Evolutionary conservation across 2,113 vertebrate species (phyloP).

Genomic region (Pantherophis guttatus): DNA sequence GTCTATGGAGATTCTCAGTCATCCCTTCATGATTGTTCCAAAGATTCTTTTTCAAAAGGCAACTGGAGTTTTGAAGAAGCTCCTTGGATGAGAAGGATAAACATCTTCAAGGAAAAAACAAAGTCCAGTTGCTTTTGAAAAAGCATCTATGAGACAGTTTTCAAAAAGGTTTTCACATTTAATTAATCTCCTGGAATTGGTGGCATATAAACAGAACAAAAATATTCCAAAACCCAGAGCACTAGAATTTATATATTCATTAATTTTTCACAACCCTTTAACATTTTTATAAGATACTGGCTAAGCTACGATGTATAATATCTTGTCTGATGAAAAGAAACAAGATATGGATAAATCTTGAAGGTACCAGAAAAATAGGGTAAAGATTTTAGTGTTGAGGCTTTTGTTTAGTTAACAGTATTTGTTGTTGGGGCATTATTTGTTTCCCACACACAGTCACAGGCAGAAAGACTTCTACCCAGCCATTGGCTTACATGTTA

Average conservation of each 20-base stretch:
- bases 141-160: background rate
- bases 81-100: background rate
- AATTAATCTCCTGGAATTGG: background rate
- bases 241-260: background rate
- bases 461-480: background rate
- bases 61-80: background rate
- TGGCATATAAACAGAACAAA: background rate
- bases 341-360: fast-evolving
- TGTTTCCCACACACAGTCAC: background rate
- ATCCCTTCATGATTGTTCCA: too few species aligned
- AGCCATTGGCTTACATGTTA: background rate
- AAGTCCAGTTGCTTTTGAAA: background rate
- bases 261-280: background rate
- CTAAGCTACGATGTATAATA: background rate
- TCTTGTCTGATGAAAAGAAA: background rate
- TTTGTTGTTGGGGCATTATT: background rate
- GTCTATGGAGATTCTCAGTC: too few species aligned
- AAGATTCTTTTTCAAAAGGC: background rate
- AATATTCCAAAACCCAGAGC: background rate
- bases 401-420: background rate
- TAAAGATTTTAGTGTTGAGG: background rate
- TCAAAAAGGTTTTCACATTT: background rate
- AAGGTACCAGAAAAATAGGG: background rate
- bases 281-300: background rate
- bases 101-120: background rate